Evolutionary conservation across 2,888 invertebrate species (phyloP).

Genomic region (Leistus spinibarbis): DNA sequence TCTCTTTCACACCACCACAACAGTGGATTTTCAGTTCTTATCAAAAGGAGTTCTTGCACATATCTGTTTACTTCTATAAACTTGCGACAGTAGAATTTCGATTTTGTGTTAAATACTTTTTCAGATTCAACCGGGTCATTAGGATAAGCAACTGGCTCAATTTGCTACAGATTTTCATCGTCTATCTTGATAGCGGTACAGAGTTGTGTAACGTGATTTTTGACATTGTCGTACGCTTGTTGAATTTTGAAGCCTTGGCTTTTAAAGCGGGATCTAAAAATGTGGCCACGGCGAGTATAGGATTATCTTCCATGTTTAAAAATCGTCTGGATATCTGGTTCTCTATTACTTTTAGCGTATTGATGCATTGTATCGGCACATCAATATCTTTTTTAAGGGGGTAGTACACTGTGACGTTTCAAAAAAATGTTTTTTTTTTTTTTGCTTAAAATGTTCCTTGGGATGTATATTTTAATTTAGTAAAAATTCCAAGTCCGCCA

Average conservation of each 20-base stretch:
- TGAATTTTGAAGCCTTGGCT: not conserved
- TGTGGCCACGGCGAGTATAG: slow-evolving; percentile 5
- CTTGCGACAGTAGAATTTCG: not conserved
- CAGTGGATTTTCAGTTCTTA: slow-evolving; percentile 3
- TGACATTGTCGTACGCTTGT: not conserved
- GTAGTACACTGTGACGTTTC: too few relatives aligned
- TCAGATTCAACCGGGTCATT: not conserved
- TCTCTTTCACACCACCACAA: slow-evolving; percentile 15
- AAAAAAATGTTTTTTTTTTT: too few relatives aligned
- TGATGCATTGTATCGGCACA: not conserved
- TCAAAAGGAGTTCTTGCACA: not conserved
- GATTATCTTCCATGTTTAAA: slow-evolving; percentile 10
- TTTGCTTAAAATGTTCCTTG: too few relatives aligned
- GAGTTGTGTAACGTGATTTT: not conserved
- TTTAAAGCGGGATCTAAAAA: not conserved
- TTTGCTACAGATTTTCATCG: not conserved
- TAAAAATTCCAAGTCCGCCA: too few relatives aligned
- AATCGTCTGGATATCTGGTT: slow-evolving; percentile 9
- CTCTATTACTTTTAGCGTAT: slow-evolving; percentile 3
- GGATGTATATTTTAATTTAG: too few relatives aligned
- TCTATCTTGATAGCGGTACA: not conserved
- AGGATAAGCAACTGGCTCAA: not conserved
- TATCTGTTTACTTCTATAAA: slow-evolving; percentile 12
- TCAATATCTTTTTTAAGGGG: not conserved
- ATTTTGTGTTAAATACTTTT: not conserved